A percentile compares a stretch with the other conserved stretches of the same genome.
phyloP scores from a whole-genome alignment of 2,888 invertebrate species.

The Dryococelus australis region DNA sequence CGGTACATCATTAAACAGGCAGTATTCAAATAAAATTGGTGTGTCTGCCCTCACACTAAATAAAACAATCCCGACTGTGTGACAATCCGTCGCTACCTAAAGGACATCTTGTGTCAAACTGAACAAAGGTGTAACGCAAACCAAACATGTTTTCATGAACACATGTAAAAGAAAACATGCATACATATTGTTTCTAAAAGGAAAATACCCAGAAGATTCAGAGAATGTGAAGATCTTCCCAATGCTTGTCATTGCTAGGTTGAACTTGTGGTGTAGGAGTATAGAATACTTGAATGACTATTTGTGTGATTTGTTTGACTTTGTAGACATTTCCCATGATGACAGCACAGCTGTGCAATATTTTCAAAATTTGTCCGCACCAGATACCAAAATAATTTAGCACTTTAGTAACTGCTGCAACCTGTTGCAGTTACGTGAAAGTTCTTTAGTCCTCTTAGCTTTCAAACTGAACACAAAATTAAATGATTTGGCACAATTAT shows the following conservation, averaged over 20 bases:
- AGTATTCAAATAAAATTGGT: too few relatives aligned
- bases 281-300: neutral
- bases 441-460: neutral
- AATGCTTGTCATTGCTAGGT: neutral
- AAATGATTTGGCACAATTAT: neutral
- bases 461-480: neutral
- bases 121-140: too few relatives aligned
- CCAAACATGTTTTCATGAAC: too few relatives aligned
- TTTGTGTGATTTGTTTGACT: neutral
- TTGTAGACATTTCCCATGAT: neutral
- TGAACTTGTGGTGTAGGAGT: neutral
- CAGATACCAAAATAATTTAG: neutral
- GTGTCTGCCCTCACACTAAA: too few relatives aligned
- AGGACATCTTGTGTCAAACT: too few relatives aligned
- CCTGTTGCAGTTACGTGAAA: neutral
- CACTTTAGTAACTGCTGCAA: neutral
- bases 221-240: neutral
- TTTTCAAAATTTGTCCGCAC: neutral
- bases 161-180: too few relatives aligned
- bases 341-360: neutral
- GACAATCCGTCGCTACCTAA: too few relatives aligned
- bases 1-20: too few relatives aligned
- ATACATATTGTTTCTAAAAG: neutral
- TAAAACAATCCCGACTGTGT: too few relatives aligned
- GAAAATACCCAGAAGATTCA: neutral